Evolutionary conservation across 1,140 invertebrate species (phyloP).

Genomic region (Aphidius gifuensis): DNA sequence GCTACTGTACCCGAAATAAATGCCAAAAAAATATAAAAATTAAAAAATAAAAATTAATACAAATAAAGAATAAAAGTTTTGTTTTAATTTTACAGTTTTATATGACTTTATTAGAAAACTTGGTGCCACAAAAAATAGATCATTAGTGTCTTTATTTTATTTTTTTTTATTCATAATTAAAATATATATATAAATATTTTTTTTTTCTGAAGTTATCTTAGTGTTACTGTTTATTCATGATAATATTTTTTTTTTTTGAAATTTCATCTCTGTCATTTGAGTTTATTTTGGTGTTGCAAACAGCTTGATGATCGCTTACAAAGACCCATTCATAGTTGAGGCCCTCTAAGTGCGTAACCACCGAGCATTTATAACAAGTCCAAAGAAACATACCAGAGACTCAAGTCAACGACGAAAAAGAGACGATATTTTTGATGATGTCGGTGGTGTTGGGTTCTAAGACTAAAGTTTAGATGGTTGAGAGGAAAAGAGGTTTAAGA

Average conservation of each 20-base stretch:
- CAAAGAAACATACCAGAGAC: constrained; percentile 3
- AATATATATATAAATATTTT: not conserved
- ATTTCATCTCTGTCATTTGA: constrained; percentile 4
- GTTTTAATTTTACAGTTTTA: too few species aligned
- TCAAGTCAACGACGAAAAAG: constrained; percentile 13
- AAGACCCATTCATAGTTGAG: constrained; percentile 36
- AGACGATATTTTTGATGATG: constrained; percentile 15
- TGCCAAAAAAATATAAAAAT: too few species aligned
- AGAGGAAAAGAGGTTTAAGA: constrained; percentile 31
- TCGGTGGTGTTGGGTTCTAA: constrained; percentile 28
- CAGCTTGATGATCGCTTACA: constrained; percentile 28
- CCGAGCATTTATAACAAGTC: constrained; percentile 4
- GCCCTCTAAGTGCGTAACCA: constrained; percentile 29
- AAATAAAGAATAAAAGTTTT: too few species aligned
- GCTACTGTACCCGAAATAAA: too few species aligned
- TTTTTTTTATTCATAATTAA: too few species aligned
- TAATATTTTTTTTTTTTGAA: constrained; percentile 20
- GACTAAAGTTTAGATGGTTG: constrained; percentile 32
- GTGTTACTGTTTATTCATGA: constrained; percentile 12
- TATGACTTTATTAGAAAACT: too few species aligned
- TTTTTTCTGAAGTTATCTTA: not conserved
- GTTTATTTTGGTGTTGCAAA: constrained; percentile 36
- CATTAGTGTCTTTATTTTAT: not conserved
- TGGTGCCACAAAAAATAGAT: not conserved
- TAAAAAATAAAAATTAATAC: too few species aligned